phyloP scores from a whole-genome alignment of 2,888 invertebrate species.

The Sinodicranocentrus sp. region DNA sequence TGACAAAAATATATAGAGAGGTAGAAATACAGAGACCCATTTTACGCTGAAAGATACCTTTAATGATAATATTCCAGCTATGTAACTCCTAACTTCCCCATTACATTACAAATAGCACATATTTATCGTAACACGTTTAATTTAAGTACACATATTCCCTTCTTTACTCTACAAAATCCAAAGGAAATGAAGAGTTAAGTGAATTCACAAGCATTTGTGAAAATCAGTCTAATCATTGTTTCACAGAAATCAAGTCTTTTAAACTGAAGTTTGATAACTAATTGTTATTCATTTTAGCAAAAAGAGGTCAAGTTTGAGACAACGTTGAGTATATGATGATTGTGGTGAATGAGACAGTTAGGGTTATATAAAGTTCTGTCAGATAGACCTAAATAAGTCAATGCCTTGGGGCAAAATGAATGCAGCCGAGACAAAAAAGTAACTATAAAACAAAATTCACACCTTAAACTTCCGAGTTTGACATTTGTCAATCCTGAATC shows the following conservation, averaged over 20 bases:
- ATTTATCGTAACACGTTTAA: too few relatives aligned
- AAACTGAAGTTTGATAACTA: conserved; percentile 7
- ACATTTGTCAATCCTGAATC: neutral
- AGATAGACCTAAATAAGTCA: too few relatives aligned
- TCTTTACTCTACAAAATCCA: too few relatives aligned
- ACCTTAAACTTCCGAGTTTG: neutral
- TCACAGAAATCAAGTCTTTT: conserved; percentile 52
- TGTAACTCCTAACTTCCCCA: too few relatives aligned
- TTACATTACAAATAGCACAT: too few relatives aligned
- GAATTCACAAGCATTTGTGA: too few relatives aligned
- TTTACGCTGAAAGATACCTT: too few relatives aligned
- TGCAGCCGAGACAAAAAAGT: neutral
- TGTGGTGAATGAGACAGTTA: neutral
- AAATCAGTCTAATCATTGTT: conserved; percentile 21
- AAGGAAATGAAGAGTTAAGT: too few relatives aligned
- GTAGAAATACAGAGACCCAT: too few relatives aligned
- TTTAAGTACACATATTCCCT: too few relatives aligned
- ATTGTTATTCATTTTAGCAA: neutral
- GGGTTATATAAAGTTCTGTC: neutral
- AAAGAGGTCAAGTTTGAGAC: neutral
- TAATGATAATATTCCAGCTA: too few relatives aligned
- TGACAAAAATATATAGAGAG: too few relatives aligned
- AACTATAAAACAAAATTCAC: neutral
- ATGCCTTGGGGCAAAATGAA: neutral
- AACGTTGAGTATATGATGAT: neutral